Base-by-base conservation (phyloP, 2,888 invertebrate species). In the Anticlea derivata region DNA sequence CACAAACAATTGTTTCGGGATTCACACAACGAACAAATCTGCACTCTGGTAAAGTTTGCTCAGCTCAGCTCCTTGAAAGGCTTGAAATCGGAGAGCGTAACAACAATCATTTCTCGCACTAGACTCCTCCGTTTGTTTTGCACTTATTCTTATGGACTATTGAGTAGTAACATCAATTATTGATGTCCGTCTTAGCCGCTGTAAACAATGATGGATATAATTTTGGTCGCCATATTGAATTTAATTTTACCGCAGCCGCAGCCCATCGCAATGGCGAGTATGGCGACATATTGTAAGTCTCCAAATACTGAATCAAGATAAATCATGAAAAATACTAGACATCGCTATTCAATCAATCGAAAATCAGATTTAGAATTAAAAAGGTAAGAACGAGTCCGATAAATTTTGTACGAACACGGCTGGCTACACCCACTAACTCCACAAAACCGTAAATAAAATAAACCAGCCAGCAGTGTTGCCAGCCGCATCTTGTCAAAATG, bases 171-270 rank as follows among this genome's bases (percentile, higher is more conserved):
- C 17, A 37, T 38, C 37, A 34, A 5, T 41, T 13, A n/a, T 13
- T 37, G 7, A 11, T 30, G 24, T 43, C 11, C 38, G 24, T 43
- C 11, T 33, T 29, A 47, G 65, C 63, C 61, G 68, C 66, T 57
- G 70, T 76, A 78, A 78, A 78, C 75, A 75, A 70, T 61, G 59
- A 53, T 63, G 60, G 60, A 48, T 60, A 53, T 66, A 69, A 67
- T 49, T 63, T 56, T 65, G 72, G 75, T 75, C 71, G 83, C 83
- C 83, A 83, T 83, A 75, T 80, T 83, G 80, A 68, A 74, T 61
- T 43, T 47, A 50, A 60, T 59, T 58, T 34, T 29, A 10, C 10
- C n/a, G n/a, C n/a, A 39, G 24, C 60, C 52, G 58, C 57, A 55
- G 51, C 50, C 44, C 50, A 51, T 45, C 56, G 55, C 57, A 27